Evolutionary conservation across 2,113 vertebrate genomes (phyloP).

Genomic region (Entelurus aequoreus): DNA sequence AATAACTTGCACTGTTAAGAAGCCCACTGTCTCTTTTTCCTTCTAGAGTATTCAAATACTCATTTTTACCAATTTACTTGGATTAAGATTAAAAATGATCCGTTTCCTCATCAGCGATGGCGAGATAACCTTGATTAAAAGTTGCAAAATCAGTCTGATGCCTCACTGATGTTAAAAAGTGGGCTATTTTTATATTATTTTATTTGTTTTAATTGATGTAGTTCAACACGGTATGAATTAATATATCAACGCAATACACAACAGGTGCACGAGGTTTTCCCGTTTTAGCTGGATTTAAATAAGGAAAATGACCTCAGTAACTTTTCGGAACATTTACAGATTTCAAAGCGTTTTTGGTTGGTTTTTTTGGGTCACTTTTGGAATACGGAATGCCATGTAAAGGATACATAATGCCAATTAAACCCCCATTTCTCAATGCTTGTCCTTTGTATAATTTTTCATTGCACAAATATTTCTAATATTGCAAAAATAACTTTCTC

Average conservation of each 20-base stretch:
- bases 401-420: conserved; percentile 60
- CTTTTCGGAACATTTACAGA: conserved; percentile 35
- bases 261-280: conserved; percentile 42
- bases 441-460: conserved; percentile 25
- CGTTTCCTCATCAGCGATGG: conserved; percentile 8
- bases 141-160: conserved; percentile 22
- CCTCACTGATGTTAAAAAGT: conserved; percentile 21
- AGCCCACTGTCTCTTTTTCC: conserved; percentile 1
- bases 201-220: conserved; percentile 5
- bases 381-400: conserved; percentile 57
- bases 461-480: neutral
- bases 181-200: conserved; percentile 4
- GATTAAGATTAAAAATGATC: conserved; percentile 45
- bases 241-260: conserved; percentile 19
- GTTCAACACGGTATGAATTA: conserved; percentile 25
- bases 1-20: conserved; percentile 44
- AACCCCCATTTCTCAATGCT: conserved; percentile 60
- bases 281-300: conserved; percentile 55
- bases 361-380: conserved; percentile 28
- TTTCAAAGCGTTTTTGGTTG: conserved; percentile 25
- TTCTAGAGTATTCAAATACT: conserved; percentile 32
- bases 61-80: conserved; percentile 47
- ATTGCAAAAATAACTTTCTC: no score
- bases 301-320: conserved; percentile 67
- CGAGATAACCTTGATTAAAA: conserved; percentile 27